Evolutionary conservation across 2,797 vertebrate species (phyloP).

Genomic region (Setipinna tenuifilis): DNA sequence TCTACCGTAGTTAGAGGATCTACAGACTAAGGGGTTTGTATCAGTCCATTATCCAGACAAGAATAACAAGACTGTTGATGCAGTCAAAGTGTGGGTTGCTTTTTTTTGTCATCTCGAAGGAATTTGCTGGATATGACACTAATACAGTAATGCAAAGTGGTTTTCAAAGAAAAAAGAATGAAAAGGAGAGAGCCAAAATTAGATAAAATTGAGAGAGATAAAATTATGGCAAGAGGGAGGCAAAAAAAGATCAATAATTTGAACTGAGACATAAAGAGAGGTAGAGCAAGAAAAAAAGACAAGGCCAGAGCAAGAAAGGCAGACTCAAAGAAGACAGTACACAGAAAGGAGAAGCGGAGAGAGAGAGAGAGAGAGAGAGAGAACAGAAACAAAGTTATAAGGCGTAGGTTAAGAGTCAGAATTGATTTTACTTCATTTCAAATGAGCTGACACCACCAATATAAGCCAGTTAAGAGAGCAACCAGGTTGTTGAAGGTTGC

Average conservation of each 20-base stretch:
- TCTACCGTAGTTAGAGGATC: background rate
- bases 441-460: too few species aligned
- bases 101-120: background rate
- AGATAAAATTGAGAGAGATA: too few species aligned
- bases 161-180: background rate
- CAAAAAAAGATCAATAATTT: background rate
- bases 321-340: too few species aligned
- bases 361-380: background rate
- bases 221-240: background rate
- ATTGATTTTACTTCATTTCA: too few species aligned
- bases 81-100: background rate
- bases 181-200: background rate
- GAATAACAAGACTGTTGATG: background rate
- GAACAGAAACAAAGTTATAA: too few species aligned
- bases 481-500: too few species aligned
- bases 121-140: constrained; percentile 1
- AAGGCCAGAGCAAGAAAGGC: too few species aligned
- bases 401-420: too few species aligned
- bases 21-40: background rate
- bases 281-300: background rate
- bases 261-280: background rate
- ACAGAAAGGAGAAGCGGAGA: too few species aligned
- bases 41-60: background rate
- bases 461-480: too few species aligned
- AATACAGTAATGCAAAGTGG: background rate